phyloP scores from a whole-genome alignment of 2,113 vertebrate genomes.

The Oenanthe oenanthe region DNA sequence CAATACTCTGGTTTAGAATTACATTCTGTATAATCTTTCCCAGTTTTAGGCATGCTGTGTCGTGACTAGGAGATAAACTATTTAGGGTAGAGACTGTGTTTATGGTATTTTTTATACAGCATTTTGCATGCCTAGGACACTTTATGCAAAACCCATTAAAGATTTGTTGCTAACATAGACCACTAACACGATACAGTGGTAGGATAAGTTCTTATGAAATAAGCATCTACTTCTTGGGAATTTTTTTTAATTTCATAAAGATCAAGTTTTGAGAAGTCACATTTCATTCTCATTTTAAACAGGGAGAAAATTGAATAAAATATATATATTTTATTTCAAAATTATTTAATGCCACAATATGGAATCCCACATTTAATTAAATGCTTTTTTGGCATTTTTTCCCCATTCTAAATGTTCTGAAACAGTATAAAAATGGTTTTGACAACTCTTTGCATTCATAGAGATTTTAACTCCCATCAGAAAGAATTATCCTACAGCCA shows the following conservation, averaged over 20 bases:
- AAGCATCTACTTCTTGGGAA: background rate
- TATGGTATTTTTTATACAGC: background rate
- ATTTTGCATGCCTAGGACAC: background rate
- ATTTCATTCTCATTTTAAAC: background rate
- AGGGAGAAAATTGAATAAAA: background rate
- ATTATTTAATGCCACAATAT: background rate
- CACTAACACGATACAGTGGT: fast-evolving
- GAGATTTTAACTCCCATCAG: background rate
- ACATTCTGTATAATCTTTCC: background rate
- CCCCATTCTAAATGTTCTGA: background rate
- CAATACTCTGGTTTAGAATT: background rate
- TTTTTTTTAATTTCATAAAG: background rate
- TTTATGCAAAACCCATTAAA: background rate
- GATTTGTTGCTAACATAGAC: background rate
- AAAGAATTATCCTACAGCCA: background rate
- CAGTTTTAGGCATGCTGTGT: background rate
- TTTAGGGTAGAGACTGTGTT: background rate
- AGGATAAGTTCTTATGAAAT: background rate
- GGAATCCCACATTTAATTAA: background rate
- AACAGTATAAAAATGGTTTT: background rate
- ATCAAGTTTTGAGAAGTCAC: background rate
- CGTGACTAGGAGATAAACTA: background rate
- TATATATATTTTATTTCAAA: background rate
- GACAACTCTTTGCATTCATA: background rate
- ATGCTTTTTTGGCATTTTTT: background rate